Conservation (phyloP, 2,797 vertebrate genomes). For the Melanotaenia nigrans region DNA sequence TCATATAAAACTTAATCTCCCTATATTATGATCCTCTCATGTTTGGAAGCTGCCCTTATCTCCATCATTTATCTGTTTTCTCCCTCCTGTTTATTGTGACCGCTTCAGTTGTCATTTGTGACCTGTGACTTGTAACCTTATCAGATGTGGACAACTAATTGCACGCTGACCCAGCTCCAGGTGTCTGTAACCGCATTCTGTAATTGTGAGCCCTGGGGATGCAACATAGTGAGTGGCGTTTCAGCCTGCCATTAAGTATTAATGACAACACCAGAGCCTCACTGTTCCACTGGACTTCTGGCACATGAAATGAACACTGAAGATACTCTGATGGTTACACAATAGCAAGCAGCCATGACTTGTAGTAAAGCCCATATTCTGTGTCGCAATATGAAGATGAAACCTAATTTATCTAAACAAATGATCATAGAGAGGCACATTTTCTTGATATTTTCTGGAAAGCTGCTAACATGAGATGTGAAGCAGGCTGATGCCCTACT, state of each 20-base stretch:
- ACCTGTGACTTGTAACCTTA: conserved; percentile 74
- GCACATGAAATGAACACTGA: conserved; percentile 40
- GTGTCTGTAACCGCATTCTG: conserved; percentile 69
- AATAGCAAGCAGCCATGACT: conserved; percentile 29
- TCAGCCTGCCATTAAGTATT: conserved; percentile 75
- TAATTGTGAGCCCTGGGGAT: conserved; percentile 73
- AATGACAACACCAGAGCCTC: conserved; percentile 73
- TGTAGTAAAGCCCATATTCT: conserved; percentile 5
- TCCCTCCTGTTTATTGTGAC: conserved; percentile 45
- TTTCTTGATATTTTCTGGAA: conserved; percentile 30
- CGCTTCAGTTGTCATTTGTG: conserved; percentile 55
- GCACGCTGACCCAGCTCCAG: conserved; percentile 64
- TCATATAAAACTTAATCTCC: not conserved
- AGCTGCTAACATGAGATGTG: conserved; percentile 12
- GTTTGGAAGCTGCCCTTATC: conserved; percentile 15
- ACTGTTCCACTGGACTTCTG: conserved; percentile 61
- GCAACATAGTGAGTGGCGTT: conserved; percentile 63
- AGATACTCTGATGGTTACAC: conserved; percentile 25
- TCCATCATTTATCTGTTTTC: conserved; percentile 7
- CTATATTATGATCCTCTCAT: conserved; percentile 7
- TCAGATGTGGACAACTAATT: conserved; percentile 66
- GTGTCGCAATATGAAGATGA: not conserved
- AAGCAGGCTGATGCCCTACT: conserved; percentile 21
- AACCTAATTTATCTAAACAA: not conserved
- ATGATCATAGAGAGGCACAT: not conserved